Evolutionary conservation across 2,888 invertebrate genomes (phyloP), one percentile per base, ranked within the genome.

Genomic region (Blomia tropicalis): DNA sequence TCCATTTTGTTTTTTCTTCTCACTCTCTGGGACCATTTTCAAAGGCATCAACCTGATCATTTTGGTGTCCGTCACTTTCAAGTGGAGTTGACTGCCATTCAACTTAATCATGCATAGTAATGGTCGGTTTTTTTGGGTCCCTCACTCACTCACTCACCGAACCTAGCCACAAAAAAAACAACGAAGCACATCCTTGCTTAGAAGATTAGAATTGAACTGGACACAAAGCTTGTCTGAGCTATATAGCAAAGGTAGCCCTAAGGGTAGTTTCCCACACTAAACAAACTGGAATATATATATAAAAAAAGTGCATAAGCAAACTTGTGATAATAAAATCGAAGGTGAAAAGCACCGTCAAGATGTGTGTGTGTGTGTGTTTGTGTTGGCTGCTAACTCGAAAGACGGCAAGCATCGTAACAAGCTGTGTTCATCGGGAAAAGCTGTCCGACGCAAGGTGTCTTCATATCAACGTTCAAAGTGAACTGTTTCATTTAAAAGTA

Each of bases 191-290:
- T n/a, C n/a, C n/a, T n/a, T n/a, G n/a, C n/a, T n/a, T n/a, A n/a
- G n/a, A n/a, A n/a, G n/a, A n/a, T n/a, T n/a, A n/a, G n/a, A n/a
- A n/a, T n/a, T n/a, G n/a, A n/a, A n/a, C n/a, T n/a, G n/a, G n/a
- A n/a, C n/a, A n/a, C n/a, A n/a, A n/a, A n/a, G n/a, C n/a, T n/a
- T n/a, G n/a, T n/a, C n/a, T n/a, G n/a, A n/a, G n/a, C n/a, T n/a
- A n/a, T n/a, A n/a, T n/a, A n/a, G 51, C 51, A 47, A 47, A 47
- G 27, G n/a, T n/a, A n/a, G 29, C 27, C 56, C 56, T 56, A 27
- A 56, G 56, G 56, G 56, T 29, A 56, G 56, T 56, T 56, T 56
- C 56, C 56, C 56, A 56, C 56, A 56, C 56, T 54, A 54, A 7
- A 56, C 56, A 56, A 3, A 2, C 25, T 27, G n/a, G 1, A 56